These are phyloP conservation scores for Hassar affinis DNA, from an alignment of 2,113 vertebrate genomes.

Conservation along the genomic window DNA sequence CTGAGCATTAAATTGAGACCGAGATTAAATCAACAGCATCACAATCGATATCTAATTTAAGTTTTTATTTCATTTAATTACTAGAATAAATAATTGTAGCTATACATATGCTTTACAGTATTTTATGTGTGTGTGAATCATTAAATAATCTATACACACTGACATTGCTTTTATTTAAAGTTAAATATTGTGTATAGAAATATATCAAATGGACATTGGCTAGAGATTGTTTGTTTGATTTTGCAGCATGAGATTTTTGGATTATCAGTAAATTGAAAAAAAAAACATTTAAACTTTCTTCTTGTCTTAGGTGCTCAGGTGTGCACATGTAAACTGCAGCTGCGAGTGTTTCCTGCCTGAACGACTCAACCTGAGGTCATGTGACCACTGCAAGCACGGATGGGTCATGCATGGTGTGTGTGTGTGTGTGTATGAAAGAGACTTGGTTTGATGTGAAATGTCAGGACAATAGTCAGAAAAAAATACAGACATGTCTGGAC, in stretches of 20 bases:
- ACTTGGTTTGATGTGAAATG: too few relatives aligned
- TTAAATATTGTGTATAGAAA: neutral
- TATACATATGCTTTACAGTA: neutral
- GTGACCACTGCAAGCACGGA: constrained; percentile 86
- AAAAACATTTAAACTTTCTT: neutral
- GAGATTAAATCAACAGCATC: neutral
- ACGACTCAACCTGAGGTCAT: constrained; percentile 84
- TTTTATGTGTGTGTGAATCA: neutral
- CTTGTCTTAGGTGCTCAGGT: constrained; percentile 80
- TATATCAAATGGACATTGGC: neutral
- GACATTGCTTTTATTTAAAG: neutral
- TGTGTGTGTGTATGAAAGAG: neutral
- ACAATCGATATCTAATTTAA: too few relatives aligned
- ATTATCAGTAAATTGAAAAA: neutral
- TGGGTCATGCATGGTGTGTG: constrained; percentile 84
- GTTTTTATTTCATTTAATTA: constrained; percentile 45
- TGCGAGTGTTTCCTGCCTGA: constrained; percentile 87
- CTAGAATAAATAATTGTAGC: neutral
- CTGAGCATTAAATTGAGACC: neutral
- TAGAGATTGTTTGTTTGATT: neutral
- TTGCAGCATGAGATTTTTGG: too few relatives aligned
- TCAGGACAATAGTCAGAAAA: too few relatives aligned
- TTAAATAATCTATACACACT: neutral
- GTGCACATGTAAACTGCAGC: constrained; percentile 82
- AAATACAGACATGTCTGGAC: too few relatives aligned